Evolutionary conservation across 2,797 vertebrate species (phyloP).

Genomic region (Rhynchonycteris naso): DNA sequence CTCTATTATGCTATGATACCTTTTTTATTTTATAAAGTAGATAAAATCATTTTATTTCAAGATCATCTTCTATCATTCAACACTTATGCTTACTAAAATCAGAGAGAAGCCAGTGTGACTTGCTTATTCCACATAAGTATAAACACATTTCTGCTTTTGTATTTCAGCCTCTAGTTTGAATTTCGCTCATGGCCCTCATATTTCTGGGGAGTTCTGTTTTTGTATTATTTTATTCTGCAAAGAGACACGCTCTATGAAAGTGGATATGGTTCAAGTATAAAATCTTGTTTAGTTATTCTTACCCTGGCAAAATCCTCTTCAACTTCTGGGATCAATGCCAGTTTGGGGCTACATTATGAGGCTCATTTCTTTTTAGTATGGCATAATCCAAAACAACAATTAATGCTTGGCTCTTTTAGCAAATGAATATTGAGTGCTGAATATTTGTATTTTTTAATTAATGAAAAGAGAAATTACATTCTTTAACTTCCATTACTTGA

Average conservation of each 20-base stretch:
- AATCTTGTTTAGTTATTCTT: neutral
- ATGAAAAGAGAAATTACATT: neutral
- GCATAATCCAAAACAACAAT: neutral
- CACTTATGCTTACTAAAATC: neutral
- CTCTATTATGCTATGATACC: neutral
- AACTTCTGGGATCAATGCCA: neutral
- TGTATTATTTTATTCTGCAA: neutral
- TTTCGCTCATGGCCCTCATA: neutral
- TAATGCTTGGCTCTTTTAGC: neutral
- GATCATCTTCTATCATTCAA: neutral
- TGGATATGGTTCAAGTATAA: neutral
- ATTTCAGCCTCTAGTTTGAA: neutral
- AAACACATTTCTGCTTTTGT: neutral
- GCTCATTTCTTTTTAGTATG: neutral
- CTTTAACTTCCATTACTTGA: conserved; percentile 19
- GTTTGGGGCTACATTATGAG: neutral
- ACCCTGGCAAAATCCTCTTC: neutral
- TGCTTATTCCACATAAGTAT: neutral
- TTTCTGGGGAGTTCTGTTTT: neutral
- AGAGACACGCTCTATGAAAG: neutral
- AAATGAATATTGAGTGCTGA: neutral
- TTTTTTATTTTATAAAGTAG: conserved; percentile 20
- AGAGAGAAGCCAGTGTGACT: neutral
- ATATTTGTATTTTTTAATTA: conserved; percentile 24
- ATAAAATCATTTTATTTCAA: conserved; percentile 19